These are phyloP conservation scores for Camponotus floridanus DNA, from an alignment of 1,140 invertebrate genomes.

Conservation along the genomic window DNA sequence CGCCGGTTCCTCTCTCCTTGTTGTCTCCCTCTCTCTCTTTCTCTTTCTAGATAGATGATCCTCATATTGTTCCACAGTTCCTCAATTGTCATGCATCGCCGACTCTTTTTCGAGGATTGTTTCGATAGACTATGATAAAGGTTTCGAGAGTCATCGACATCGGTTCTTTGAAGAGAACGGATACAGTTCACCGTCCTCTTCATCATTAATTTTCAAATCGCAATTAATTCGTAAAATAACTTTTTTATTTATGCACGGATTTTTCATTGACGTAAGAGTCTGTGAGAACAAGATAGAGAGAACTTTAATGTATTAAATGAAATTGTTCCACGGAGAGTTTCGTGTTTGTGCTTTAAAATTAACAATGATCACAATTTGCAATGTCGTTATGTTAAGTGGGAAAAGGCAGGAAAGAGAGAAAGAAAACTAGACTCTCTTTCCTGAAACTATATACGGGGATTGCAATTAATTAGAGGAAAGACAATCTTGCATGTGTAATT, in stretches of 20 bases:
- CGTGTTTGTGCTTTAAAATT: neutral
- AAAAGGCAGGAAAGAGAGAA: neutral
- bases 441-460: neutral
- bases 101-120: constrained; percentile 19
- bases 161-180: neutral
- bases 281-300: neutral
- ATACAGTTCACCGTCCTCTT: neutral
- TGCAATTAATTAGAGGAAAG: constrained; percentile 35
- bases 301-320: constrained; percentile 4
- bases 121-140: constrained; percentile 6
- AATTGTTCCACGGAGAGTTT: neutral
- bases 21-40: neutral
- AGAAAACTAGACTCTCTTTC: neutral
- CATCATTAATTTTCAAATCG: neutral
- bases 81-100: constrained; percentile 38
- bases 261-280: neutral
- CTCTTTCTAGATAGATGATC: neutral
- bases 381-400: neutral
- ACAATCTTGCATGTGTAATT: constrained; percentile 11
- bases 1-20: neutral
- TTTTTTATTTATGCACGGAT: neutral
- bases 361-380: neutral
- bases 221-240: neutral
- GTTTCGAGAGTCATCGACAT: neutral
- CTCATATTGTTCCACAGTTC: constrained; percentile 32